Percentiles rank a stretch among this genome's conserved stretches.
Conservation (phyloP, 1,140 invertebrate species). For the Drosophila ironensis region DNA sequence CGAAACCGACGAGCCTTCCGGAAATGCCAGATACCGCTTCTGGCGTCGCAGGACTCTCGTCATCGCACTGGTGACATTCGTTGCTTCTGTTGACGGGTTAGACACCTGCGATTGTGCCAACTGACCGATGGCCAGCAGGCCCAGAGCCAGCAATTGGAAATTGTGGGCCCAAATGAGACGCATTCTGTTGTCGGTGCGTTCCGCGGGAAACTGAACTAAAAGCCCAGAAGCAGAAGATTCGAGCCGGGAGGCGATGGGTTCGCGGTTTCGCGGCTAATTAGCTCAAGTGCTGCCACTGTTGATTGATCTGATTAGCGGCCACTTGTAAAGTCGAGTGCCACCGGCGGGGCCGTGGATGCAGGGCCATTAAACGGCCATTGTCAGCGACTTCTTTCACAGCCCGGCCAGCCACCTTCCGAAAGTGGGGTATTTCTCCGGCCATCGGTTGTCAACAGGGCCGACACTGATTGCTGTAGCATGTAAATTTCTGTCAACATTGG, state of each 20-base stretch:
- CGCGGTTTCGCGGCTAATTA: conserved; percentile 33
- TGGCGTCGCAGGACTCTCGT: conserved; percentile 58
- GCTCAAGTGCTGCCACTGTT: conserved; percentile 43
- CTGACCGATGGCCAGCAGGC: background rate
- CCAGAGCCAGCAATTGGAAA: background rate
- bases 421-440: background rate
- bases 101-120: background rate
- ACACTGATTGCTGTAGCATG: conserved; percentile 40
- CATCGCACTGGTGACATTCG: conserved; percentile 31
- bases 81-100: background rate
- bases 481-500: conserved; percentile 49
- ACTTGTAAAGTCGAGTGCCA: conserved; percentile 28
- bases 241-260: too few species aligned
- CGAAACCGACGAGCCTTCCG: conserved; percentile 81
- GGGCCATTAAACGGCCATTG: conserved; percentile 30
- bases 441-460: conserved; percentile 14
- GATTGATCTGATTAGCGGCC: conserved; percentile 56
- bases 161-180: conserved; percentile 1
- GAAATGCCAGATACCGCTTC: conserved; percentile 80
- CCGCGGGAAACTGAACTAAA: conserved; percentile 27
- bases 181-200: conserved; percentile 44
- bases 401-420: too few species aligned
- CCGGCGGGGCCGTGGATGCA: too few species aligned
- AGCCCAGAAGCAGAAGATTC: background rate
- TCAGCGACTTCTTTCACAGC: background rate